These are phyloP conservation scores for Acanthosepion pharaonis DNA, from an alignment of 2,888 invertebrate species.

Conservation along the genomic window DNA sequence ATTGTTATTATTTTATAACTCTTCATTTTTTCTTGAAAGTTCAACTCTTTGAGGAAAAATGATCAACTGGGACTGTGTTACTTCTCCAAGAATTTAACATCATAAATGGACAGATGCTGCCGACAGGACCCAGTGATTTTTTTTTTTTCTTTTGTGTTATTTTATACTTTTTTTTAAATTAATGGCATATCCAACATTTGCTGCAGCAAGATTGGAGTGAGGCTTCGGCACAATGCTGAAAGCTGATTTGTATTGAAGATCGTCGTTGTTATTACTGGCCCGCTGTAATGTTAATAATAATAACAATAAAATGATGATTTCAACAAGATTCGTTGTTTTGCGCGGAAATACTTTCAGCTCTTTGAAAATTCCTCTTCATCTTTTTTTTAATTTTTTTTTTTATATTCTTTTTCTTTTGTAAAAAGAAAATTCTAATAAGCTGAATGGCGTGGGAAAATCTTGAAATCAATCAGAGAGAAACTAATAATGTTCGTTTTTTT, in stretches of 20 bases:
- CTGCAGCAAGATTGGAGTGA: slow-evolving; percentile 33
- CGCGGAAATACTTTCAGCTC: neutral
- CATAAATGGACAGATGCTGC: neutral
- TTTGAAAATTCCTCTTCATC: neutral
- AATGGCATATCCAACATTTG: neutral
- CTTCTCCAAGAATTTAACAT: slow-evolving; percentile 1
- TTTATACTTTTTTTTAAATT: neutral
- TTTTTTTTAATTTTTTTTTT: neutral
- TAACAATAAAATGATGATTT: slow-evolving; percentile 13
- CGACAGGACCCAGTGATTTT: neutral
- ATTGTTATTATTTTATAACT: neutral
- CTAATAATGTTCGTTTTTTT: no score
- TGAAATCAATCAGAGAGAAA: no score
- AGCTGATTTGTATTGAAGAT: neutral
- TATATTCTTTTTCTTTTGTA: no score
- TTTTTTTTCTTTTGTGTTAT: neutral
- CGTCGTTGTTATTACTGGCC: neutral
- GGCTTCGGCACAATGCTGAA: neutral
- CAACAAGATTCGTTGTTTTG: neutral
- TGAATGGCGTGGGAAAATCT: no score
- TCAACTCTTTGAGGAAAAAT: neutral
- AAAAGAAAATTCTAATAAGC: no score
- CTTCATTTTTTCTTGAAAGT: neutral
- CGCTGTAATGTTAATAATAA: neutral
- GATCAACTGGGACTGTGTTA: neutral